Evolutionary conservation across 2,113 vertebrate species (phyloP).

Genomic region (Phodopus roborovskii): DNA sequence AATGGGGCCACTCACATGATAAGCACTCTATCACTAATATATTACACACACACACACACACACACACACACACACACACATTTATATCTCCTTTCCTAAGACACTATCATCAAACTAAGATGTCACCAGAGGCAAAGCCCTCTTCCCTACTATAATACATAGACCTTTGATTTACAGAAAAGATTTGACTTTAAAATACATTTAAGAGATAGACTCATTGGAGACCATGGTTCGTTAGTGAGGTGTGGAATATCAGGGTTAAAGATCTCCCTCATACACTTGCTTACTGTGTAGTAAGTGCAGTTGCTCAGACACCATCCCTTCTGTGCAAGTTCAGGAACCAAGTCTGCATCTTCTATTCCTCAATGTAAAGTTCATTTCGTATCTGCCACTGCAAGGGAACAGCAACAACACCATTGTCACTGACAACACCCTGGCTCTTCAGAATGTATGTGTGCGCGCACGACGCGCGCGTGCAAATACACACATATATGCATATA

Average conservation of each 20-base stretch:
- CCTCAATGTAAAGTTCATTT: constrained; percentile 16
- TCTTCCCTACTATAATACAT: not conserved
- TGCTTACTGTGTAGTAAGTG: not conserved
- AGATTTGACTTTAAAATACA: constrained; percentile 6
- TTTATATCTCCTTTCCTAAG: not conserved
- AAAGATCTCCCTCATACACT: not conserved
- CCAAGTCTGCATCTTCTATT: not conserved
- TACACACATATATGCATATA: not conserved
- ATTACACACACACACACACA: not conserved
- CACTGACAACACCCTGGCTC: not conserved
- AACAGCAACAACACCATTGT: not conserved
- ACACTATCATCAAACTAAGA: not conserved
- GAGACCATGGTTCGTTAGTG: not conserved
- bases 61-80: not conserved
- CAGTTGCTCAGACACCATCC: not conserved
- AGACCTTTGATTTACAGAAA: not conserved
- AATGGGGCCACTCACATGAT: too few species aligned
- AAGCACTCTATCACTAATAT: not conserved
- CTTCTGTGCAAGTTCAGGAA: not conserved
- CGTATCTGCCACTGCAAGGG: not conserved
- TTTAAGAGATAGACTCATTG: not conserved
- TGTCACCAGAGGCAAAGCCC: not conserved
- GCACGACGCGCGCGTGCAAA: too few species aligned
- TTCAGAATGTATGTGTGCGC: not conserved
- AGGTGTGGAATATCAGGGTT: not conserved